A percentile compares a stretch with the other conserved stretches of the same genome.
phyloP scores from a whole-genome alignment of 2,113 vertebrate genomes.

The Uropsilus gracilis region DNA sequence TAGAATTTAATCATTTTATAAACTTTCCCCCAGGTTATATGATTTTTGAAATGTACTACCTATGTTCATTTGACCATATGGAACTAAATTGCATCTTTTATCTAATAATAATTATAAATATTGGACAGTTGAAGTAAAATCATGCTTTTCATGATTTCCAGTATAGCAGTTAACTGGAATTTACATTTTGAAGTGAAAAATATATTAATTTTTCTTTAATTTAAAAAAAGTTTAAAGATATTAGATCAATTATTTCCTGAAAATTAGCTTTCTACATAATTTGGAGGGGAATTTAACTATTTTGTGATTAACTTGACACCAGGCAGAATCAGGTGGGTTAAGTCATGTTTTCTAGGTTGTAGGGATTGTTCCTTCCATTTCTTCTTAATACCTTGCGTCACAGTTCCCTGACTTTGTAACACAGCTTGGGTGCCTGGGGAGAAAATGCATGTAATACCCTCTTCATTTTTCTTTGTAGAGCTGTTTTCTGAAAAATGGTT shows the following conservation, averaged over 20 bases:
- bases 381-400: slow-evolving; percentile 5
- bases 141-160: slow-evolving; percentile 72
- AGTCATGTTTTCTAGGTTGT: slow-evolving; percentile 16
- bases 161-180: slow-evolving; percentile 59
- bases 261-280: background rate
- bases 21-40: slow-evolving; percentile 46
- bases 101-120: slow-evolving; percentile 45
- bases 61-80: slow-evolving; percentile 41
- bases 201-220: background rate
- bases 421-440: background rate
- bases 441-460: background rate
- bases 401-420: background rate
- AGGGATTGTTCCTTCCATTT: background rate
- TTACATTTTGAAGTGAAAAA: slow-evolving; percentile 48
- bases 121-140: slow-evolving; percentile 72
- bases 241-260: background rate
- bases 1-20: slow-evolving; percentile 56
- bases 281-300: background rate
- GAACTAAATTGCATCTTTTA: slow-evolving; percentile 62
- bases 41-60: slow-evolving; percentile 7
- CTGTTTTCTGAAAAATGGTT: slow-evolving; percentile 37
- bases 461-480: background rate
- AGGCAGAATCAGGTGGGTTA: background rate
- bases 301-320: background rate
- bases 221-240: background rate